Evolutionary conservation across 2,888 invertebrate genomes (phyloP).

Genomic region (Idaea aversata): DNA sequence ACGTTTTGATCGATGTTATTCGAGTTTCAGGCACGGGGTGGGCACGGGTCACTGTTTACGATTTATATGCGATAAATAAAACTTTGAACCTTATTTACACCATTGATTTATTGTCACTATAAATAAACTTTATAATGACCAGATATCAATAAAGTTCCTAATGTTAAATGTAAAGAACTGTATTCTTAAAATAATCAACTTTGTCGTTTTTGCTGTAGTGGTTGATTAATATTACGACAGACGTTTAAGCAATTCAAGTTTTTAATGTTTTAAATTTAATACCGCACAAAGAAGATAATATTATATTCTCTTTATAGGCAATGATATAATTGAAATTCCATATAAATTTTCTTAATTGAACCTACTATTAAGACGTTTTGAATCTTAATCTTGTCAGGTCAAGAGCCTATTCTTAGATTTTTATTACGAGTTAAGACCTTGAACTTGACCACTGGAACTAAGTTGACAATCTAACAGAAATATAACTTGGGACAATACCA

Average conservation of each 20-base stretch:
- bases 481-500: neutral
- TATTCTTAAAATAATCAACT: too few relatives aligned
- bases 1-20: conserved; percentile 52
- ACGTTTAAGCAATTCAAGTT: too few relatives aligned
- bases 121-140: neutral
- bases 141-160: neutral
- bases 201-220: too few relatives aligned
- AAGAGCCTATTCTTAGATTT: neutral
- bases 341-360: neutral
- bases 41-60: conserved; percentile 27
- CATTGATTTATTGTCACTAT: neutral
- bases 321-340: too few relatives aligned
- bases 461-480: neutral
- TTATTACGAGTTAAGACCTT: neutral
- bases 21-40: conserved; percentile 26
- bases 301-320: too few relatives aligned
- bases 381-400: neutral
- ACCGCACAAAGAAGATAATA: too few relatives aligned
- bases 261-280: too few relatives aligned
- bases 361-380: neutral
- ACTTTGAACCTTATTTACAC: neutral
- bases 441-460: neutral
- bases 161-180: too few relatives aligned
- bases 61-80: conserved; percentile 23
- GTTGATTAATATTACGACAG: too few relatives aligned